Evolutionary conservation across 2,113 vertebrate genomes (phyloP), one percentile per base, ranked within the genome.

Genomic region (Nerophis ophidion): DNA sequence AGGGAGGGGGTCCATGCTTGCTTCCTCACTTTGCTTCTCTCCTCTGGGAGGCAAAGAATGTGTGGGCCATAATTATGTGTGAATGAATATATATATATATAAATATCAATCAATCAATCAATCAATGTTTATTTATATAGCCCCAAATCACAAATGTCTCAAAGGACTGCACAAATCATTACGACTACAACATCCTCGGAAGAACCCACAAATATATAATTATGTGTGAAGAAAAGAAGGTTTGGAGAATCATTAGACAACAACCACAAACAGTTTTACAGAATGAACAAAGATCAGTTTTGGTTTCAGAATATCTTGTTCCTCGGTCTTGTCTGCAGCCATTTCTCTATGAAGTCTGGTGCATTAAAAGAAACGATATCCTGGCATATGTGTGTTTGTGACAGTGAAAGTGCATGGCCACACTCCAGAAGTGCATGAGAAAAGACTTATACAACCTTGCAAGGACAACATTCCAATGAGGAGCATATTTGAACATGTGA

Each of bases 1-100:
- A 70, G 80, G 85, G 83, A 84, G 85, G 83, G 78, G 83, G 79
- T 73, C 80, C 64, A 47, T 17, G 14, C 48, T 72, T 44, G 76
- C 71, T 87, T 84, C 86, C 84, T 84, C 61, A 40, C 50, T 6
- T n/a, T 79, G 61, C 16, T 42, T 42, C 52, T 26, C 34, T 65
- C 75, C 65, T 47, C 36, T 53, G 80, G 74, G 85, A 80, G 60
- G 1, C 47, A 14, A 66, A 67, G 81, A 81, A 84, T 77, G 64
- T 77, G 67, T 83, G 54, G 12, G 54, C 74, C 57, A 38, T 55
- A 15, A 57, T 42, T 42, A 34, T 57, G 48, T 59, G 40, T 45
- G 59, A 16, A 47, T 71, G 4, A 3, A 26, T 26, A 26, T 26
- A 26, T 26, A n/a, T n/a, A n/a, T n/a, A n/a, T n/a, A n/a, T n/a